Evolutionary conservation across 2,797 vertebrate genomes (phyloP), one percentile per base, ranked within the genome.

Genomic region (Sardinella longiceps): DNA sequence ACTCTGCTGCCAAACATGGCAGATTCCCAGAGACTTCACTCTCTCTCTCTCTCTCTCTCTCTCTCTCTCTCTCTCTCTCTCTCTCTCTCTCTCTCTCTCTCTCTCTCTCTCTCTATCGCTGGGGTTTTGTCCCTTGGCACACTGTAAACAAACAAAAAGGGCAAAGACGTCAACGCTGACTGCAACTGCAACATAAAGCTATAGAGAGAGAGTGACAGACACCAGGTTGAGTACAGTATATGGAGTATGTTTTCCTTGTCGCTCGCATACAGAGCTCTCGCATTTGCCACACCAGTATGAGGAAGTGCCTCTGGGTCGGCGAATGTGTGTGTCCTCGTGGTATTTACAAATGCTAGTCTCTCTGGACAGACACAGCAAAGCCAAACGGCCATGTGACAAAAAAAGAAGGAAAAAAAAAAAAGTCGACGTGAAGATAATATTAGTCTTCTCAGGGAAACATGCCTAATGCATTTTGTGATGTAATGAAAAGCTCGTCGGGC

Each of bases 121-220:
- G 3, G 33, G 28, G 28, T 15, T 70, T 6, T 43, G 70, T 43
- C 70, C 14, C 37, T 7, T 77, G 37, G 70, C 33, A 23, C 6
- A 14, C n/a, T n/a, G n/a, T n/a, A n/a, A n/a, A 5, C 85, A 86
- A 90, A 90, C 86, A 89, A 89, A 5, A 89, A 86, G 60, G 15
- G 48, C 6, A 85, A 74, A 5, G 88, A 86, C 81, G 4, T 77
- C 77, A 84, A 81, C 86, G 87, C 81, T 50, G 15, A 80, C 39
- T 83, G 93, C 89, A 93, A 80, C 39, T 83, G 93, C 89, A 93
- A 93, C 88, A 28, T 4, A 30, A 93, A 45, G 87, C 83, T 82
- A 88, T 82, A 92, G 92, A 89, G 93, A 94, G 92, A 89, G 93
- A 94, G 92, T 85, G 81, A 80, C 39, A 60, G 28, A 74, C 74